Percentiles rank a stretch among this genome's conserved stretches.
phyloP scores from a whole-genome alignment of 2,113 vertebrate species.

The Rana temporaria region DNA sequence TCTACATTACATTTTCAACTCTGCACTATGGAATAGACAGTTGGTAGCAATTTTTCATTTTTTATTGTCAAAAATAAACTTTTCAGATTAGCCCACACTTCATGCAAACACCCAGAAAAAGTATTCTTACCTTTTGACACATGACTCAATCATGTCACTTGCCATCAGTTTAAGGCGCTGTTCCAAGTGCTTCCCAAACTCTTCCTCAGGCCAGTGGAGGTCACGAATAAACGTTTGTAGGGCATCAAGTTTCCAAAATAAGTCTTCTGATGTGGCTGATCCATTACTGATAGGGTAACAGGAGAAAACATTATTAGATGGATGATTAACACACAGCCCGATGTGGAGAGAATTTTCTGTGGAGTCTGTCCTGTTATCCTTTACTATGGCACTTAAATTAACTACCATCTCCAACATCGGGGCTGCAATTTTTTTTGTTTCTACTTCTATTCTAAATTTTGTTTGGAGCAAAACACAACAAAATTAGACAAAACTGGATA shows the following conservation, averaged over 20 bases:
- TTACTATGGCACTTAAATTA: conserved; percentile 75
- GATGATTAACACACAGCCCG: conserved; percentile 58
- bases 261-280: conserved; percentile 95
- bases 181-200: conserved; percentile 97
- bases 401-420: conserved; percentile 75
- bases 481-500: conserved; percentile 69
- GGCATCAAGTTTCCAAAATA: conserved; percentile 98
- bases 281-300: conserved; percentile 87
- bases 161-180: conserved; percentile 97
- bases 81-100: too few relatives aligned
- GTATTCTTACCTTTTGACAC: conserved; percentile 89
- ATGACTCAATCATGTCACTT: conserved; percentile 99
- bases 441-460: conserved; percentile 73
- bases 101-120: too few relatives aligned
- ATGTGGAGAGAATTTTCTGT: conserved; percentile 71
- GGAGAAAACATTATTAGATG: conserved; percentile 65
- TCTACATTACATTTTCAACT: too few relatives aligned
- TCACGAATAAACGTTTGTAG: conserved; percentile 97
- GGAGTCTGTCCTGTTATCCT: conserved; percentile 67
- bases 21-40: too few relatives aligned
- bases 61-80: too few relatives aligned
- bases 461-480: conserved; percentile 73
- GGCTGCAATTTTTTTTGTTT: conserved; percentile 72
- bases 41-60: too few relatives aligned
- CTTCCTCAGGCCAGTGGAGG: conserved; percentile 98